Base-by-base conservation (phyloP, 1,140 invertebrate genomes). In the Drosophila mayri region DNA sequence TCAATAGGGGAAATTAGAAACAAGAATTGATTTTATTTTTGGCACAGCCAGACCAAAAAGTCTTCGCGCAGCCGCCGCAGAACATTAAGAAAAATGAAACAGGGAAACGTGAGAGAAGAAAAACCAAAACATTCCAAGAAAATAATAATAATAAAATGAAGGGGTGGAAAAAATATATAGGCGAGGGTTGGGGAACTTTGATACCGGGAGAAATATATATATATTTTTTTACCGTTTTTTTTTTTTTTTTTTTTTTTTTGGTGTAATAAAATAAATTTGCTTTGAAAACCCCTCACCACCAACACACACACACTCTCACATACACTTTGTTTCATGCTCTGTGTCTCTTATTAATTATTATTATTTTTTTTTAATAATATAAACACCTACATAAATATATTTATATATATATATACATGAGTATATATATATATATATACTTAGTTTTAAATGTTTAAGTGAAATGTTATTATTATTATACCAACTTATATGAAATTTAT, bases 401-500 rank as follows among this genome's bases (percentile, higher is more conserved):
- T 16, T 46, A 44, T 44, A 30, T 30, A 46, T 46, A 44, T 44
- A 22, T 46, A 73, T 62, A 67, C 61, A 22, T 44, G 25, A 25
- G 22, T 30, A 49, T 37, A 64, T 67, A 60, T 60, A 79, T 37
- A 64, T 66, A 59, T 60, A 76, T 78, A 65, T 66, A 40, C 76
- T 70, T 81, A 76, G 70, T 81, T 71, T 61, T 79, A 80, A 67
- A 77, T 83, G 61, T 86, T 50, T 85, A 85, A 85, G 82, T 68
- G 68, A 76, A 88, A 87, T 87, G 84, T 87, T 87, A 87, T 88
- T 87, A 87, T 87, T 87, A 87, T 82, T 87, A 75, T 75, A 87
- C 79, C 84, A 87, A 87, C 72, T 87, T 87, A 80, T 87, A 84
- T 80, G 84, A 87, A 87, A 88, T 87, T 87, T 87, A 83, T 87